Conservation (phyloP, 2,797 vertebrate genomes). For the Tokudaia tokunoshimensis region DNA sequence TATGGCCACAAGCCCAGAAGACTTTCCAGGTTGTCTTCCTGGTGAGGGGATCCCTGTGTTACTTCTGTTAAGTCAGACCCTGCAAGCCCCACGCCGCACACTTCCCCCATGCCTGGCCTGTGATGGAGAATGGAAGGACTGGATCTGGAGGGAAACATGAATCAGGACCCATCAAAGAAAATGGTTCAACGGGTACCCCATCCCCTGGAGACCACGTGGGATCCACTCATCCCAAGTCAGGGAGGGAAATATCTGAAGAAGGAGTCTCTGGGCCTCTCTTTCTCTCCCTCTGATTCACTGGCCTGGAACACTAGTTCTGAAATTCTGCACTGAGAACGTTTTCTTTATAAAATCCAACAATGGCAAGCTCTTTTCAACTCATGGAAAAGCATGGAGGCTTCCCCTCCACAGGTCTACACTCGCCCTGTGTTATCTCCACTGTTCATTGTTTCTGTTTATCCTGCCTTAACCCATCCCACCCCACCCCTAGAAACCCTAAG, state of each 20-base stretch:
- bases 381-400: neutral
- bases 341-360: neutral
- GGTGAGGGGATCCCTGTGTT: neutral
- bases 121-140: neutral
- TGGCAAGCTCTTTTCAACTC: neutral
- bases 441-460: neutral
- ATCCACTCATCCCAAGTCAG: neutral
- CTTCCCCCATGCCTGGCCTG: no score
- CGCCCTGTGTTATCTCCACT: neutral
- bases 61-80: neutral
- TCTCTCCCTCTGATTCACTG: neutral
- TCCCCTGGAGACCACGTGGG: neutral
- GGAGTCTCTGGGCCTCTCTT: neutral
- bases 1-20: slow-evolving; percentile 29
- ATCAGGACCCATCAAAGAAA: neutral
- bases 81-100: accelerated
- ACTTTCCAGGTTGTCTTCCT: neutral
- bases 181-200: neutral
- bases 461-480: neutral
- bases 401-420: accelerated
- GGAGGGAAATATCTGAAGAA: neutral
- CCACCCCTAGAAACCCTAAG: neutral
- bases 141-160: accelerated
- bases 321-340: neutral
- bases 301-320: neutral